Percentiles rank a stretch among this genome's conserved stretches.
These are phyloP conservation scores for Lerema accius DNA, from an alignment of 1,140 invertebrate species.

Conservation along the genomic window DNA sequence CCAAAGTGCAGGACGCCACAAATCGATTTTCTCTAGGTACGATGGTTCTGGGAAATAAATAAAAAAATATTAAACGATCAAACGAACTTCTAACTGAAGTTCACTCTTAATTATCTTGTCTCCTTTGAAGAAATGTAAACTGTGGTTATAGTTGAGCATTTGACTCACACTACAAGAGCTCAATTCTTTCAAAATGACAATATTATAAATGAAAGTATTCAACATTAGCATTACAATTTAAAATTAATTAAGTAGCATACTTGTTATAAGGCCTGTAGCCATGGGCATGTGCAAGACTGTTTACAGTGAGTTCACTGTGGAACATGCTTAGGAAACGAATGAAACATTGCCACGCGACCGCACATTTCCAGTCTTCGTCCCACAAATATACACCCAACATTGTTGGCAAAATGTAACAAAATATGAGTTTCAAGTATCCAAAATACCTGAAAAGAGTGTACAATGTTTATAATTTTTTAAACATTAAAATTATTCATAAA, in stretches of 20 bases:
- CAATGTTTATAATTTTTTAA: no score
- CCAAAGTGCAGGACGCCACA: constrained; percentile 82
- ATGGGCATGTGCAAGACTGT: constrained; percentile 70
- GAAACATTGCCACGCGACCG: constrained; percentile 75
- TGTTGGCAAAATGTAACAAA: constrained; percentile 91
- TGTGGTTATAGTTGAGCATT: background rate
- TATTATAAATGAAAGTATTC: no score
- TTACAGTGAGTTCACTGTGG: constrained; percentile 74
- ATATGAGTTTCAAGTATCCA: constrained; percentile 85
- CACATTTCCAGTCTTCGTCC: constrained; percentile 86
- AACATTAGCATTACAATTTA: no score
- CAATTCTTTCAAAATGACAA: no score
- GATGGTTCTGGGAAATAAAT: constrained; percentile 80
- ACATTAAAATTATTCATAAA: no score
- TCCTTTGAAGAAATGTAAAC: no score
- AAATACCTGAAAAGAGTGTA: constrained; percentile 88
- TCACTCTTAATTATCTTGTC: no score
- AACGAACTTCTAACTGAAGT: no score
- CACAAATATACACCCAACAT: constrained; percentile 88
- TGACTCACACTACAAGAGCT: no score
- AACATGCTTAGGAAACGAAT: constrained; percentile 68
- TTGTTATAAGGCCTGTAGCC: constrained; percentile 76
- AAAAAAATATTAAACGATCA: no score
- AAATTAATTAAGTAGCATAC: constrained; percentile 57
- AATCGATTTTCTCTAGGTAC: constrained; percentile 84